Evolutionary conservation across 2,113 vertebrate genomes (phyloP).

Genomic region (Salminus brasiliensis): DNA sequence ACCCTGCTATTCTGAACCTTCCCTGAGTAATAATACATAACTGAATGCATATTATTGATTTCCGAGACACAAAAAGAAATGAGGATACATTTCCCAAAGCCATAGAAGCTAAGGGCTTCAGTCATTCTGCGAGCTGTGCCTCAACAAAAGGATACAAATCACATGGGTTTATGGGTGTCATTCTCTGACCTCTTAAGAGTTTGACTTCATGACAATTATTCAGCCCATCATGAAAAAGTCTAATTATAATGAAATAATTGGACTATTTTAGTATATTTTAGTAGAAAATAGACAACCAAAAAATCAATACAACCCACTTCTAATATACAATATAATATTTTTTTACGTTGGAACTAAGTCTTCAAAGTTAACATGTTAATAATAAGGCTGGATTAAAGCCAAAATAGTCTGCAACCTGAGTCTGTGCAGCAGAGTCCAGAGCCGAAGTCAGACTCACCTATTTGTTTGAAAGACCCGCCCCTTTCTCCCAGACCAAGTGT

Average conservation of each 20-base stretch:
- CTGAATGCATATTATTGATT: conserved; percentile 46
- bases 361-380: too few species aligned
- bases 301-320: too few species aligned
- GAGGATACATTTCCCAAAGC: conserved; percentile 33
- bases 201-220: neutral
- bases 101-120: neutral
- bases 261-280: neutral
- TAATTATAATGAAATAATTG: too few species aligned
- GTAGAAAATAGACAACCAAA: neutral
- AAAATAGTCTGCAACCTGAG: too few species aligned
- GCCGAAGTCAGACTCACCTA: too few species aligned
- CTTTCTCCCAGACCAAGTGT: too few species aligned
- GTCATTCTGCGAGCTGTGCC: neutral
- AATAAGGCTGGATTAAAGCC: too few species aligned
- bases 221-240: neutral
- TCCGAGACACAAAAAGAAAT: neutral
- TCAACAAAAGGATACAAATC: neutral
- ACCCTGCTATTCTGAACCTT: conserved; percentile 48
- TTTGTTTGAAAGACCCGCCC: too few species aligned
- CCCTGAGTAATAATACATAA: conserved; percentile 48
- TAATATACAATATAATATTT: too few species aligned
- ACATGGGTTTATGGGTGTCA: neutral
- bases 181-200: neutral
- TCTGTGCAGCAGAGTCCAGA: too few species aligned
- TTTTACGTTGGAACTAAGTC: too few species aligned